Evolutionary conservation across 2,113 vertebrate species (phyloP).

Genomic region (Aleadryas rufinucha): DNA sequence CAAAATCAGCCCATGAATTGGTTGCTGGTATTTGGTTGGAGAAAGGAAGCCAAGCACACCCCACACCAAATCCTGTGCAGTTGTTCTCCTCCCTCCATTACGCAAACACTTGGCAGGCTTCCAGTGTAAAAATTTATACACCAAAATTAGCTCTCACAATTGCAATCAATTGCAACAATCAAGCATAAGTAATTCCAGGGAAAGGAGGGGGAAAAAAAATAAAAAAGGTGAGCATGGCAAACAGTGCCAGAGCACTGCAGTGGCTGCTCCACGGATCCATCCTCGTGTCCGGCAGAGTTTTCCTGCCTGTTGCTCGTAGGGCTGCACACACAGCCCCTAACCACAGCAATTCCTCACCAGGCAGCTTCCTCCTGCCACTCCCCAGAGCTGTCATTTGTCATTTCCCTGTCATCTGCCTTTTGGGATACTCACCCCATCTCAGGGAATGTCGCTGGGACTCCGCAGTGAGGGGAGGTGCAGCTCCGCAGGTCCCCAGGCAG

Average conservation of each 20-base stretch:
- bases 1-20: not conserved
- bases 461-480: not conserved
- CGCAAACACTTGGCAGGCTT: slow-evolving; percentile 7
- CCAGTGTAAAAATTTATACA: not conserved
- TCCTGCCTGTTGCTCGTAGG: fast-evolving
- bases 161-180: slow-evolving; percentile 53
- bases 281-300: not conserved
- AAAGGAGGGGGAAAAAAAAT: not conserved
- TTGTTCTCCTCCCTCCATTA: not conserved
- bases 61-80: not conserved
- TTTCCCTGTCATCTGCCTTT: not conserved
- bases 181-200: not conserved
- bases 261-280: not conserved
- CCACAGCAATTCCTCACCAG: not conserved
- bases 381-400: too few species aligned
- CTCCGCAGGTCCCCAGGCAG: fast-evolving
- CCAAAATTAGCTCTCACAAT: slow-evolving; percentile 49
- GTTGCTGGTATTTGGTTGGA: not conserved
- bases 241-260: not conserved
- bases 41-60: not conserved
- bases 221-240: not conserved
- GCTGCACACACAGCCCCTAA: not conserved
- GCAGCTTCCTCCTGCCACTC: not conserved
- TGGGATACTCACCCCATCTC: not conserved
- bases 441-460: not conserved